Evolutionary conservation across 2,888 invertebrate genomes (phyloP).

Genomic region (Agrotis puta): DNA sequence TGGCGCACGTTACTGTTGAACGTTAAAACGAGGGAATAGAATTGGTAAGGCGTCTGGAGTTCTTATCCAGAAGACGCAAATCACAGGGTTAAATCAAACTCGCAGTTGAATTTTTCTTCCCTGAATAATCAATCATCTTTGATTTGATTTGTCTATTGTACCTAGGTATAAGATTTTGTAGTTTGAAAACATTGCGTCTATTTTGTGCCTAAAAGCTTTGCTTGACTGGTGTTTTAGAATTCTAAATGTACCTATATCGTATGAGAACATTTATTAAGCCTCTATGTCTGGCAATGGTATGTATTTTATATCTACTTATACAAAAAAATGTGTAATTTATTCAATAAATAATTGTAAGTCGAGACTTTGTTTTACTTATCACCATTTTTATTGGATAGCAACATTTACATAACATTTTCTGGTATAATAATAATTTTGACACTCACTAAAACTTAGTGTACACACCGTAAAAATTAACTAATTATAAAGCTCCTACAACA

Average conservation of each 20-base stretch:
- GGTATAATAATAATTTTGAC: too few species aligned
- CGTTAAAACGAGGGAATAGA: too few species aligned
- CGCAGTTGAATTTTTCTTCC: too few species aligned
- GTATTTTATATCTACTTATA: constrained; percentile 49
- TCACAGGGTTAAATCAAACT: too few species aligned
- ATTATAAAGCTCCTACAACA: too few species aligned
- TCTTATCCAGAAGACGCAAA: too few species aligned
- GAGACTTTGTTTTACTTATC: constrained; percentile 40
- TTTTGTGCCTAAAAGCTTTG: constrained; percentile 28
- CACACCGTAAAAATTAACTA: too few species aligned
- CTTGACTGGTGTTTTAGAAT: constrained; percentile 45
- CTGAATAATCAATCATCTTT: too few species aligned
- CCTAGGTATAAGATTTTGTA: neutral
- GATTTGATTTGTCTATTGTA: neutral
- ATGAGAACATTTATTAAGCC: constrained; percentile 38
- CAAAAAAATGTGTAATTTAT: constrained; percentile 51
- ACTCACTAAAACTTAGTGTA: too few species aligned
- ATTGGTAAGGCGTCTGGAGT: too few species aligned
- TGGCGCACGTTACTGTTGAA: too few species aligned
- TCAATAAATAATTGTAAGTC: constrained; percentile 57
- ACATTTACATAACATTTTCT: too few species aligned
- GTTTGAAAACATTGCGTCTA: neutral
- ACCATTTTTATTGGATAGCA: neutral
- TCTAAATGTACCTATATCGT: constrained; percentile 53
- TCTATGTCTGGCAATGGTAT: constrained; percentile 27